These are phyloP conservation scores for Drosophila paracracens DNA, from an alignment of 2,888 invertebrate species.

Conservation along the genomic window DNA sequence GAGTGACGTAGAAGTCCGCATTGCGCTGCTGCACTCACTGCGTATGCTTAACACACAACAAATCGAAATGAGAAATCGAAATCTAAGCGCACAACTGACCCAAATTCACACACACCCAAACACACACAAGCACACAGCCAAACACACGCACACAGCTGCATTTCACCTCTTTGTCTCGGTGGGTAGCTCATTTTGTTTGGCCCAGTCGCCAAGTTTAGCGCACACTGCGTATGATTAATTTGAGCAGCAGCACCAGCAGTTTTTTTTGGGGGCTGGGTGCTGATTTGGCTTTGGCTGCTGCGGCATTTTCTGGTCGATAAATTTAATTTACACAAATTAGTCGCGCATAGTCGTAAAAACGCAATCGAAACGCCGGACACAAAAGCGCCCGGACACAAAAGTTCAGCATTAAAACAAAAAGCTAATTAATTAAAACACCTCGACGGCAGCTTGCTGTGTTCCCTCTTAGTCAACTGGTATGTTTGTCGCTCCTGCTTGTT, in stretches of 20 bases:
- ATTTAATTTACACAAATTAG: constrained; percentile 81
- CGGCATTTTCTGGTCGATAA: constrained; percentile 80
- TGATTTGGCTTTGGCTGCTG: constrained; percentile 61
- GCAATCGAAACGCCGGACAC: constrained; percentile 66
- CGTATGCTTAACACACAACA: constrained; percentile 75
- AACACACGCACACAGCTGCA: constrained; percentile 48
- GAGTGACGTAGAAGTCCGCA: not conserved
- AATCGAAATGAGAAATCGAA: constrained; percentile 51
- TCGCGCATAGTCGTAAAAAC: constrained; percentile 79
- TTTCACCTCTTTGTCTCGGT: constrained; percentile 13
- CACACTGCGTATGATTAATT: constrained; percentile 79
- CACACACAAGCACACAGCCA: constrained; percentile 9
- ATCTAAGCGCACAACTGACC: constrained; percentile 63
- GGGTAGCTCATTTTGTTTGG: constrained; percentile 23
- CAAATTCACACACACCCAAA: constrained; percentile 48
- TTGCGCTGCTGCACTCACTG: constrained; percentile 46
- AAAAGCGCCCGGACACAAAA: constrained; percentile 58
- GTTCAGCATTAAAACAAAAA: constrained; percentile 77
- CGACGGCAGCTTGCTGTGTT: constrained; percentile 32
- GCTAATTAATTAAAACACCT: constrained; percentile 80
- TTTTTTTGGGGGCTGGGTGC: not conserved
- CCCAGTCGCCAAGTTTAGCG: constrained; percentile 36
- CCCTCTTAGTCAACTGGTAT: constrained; percentile 16
- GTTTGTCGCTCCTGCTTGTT: not conserved
- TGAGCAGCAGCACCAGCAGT: constrained; percentile 50